Conservation (phyloP, 2,888 invertebrate species). For the Dynastes maya region DNA sequence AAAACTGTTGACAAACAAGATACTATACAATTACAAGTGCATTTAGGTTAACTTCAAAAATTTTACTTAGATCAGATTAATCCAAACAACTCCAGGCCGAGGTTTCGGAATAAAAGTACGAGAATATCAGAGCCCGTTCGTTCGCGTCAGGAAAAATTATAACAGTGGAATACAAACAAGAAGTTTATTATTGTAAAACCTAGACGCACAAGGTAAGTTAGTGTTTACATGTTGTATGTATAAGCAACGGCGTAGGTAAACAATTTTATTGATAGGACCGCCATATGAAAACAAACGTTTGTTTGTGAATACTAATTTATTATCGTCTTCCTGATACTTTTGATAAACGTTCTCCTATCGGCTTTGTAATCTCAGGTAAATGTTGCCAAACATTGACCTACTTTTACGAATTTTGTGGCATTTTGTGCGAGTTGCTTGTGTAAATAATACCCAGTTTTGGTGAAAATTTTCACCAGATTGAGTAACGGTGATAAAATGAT, state of each 20-base stretch:
- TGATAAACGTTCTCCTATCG: slow-evolving; percentile 17
- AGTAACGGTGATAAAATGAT: background rate
- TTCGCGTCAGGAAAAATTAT: background rate
- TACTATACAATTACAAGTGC: no score
- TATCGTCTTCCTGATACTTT: slow-evolving; percentile 25
- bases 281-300: background rate
- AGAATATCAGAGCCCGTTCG: no score
- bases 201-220: background rate
- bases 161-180: background rate
- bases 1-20: no score
- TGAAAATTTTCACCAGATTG: slow-evolving; percentile 1
- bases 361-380: background rate
- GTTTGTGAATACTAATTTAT: slow-evolving; percentile 28
- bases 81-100: no score
- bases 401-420: background rate
- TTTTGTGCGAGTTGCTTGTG: background rate
- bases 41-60: no score
- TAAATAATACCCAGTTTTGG: background rate
- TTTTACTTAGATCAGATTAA: no score
- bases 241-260: background rate
- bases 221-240: background rate
- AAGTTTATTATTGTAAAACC: background rate
- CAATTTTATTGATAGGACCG: slow-evolving; percentile 6
- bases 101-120: no score
- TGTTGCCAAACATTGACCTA: slow-evolving; percentile 6